Conservation (phyloP, 2,797 vertebrate species). For the Danio aesculapii region DNA sequence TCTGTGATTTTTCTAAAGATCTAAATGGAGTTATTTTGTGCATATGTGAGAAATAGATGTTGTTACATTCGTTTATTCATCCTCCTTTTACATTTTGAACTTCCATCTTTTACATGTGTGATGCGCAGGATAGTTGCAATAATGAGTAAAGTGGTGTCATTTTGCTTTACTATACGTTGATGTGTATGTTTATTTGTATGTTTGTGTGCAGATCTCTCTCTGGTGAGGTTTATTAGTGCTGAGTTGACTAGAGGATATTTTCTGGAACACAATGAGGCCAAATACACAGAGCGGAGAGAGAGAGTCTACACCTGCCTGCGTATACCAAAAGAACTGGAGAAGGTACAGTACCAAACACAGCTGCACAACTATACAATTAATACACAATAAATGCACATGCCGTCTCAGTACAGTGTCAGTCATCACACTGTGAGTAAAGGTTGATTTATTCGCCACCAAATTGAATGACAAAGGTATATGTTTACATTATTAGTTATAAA, state of each 20-base stretch:
- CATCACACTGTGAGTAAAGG: not conserved
- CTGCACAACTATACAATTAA: not conserved
- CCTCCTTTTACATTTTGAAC: constrained; percentile 1
- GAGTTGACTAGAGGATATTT: constrained; percentile 98
- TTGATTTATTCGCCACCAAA: not conserved
- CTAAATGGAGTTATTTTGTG: not conserved
- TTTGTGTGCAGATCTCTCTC: constrained; percentile 84
- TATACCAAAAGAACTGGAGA: constrained; percentile 98
- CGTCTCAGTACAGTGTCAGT: not conserved
- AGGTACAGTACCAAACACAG: constrained; percentile 78
- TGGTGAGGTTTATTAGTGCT: constrained; percentile 93
- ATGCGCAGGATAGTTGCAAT: constrained; percentile 12
- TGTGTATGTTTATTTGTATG: constrained; percentile 33
- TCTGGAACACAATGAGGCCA: constrained; percentile 98
- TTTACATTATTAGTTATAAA: not conserved
- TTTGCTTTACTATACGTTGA: constrained; percentile 30
- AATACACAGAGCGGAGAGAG: constrained; percentile 96
- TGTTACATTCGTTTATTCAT: not conserved
- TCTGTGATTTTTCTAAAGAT: not conserved
- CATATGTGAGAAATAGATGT: not conserved
- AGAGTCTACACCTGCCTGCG: constrained; percentile 96
- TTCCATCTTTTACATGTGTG: not conserved
- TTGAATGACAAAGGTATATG: not conserved
- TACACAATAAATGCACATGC: not conserved
- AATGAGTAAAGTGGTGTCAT: constrained; percentile 40